Percentiles rank a stretch among this genome's conserved stretches.
These are phyloP conservation scores for Nasonia giraulti DNA, from an alignment of 1,140 invertebrate genomes.

Conservation along the genomic window DNA sequence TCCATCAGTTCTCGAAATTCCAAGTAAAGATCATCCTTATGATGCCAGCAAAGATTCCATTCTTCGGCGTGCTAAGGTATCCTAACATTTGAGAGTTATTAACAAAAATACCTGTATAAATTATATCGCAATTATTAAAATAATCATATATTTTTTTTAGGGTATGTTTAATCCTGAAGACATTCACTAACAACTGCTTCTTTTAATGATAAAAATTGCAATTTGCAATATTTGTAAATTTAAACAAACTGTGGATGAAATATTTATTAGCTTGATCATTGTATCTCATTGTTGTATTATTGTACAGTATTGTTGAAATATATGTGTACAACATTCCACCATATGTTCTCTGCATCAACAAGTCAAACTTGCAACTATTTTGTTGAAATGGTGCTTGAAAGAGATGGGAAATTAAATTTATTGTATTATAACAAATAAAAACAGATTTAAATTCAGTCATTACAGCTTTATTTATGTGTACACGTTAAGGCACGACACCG, in stretches of 20 bases:
- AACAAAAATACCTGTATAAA: not conserved
- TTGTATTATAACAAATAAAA: conserved; percentile 42
- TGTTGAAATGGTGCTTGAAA: not conserved
- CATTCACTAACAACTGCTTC: conserved; percentile 70
- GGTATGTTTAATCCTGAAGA: conserved; percentile 92
- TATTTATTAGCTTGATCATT: conserved; percentile 54
- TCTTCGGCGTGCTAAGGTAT: conserved; percentile 91
- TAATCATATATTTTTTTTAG: conserved; percentile 74
- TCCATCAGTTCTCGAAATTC: conserved; percentile 98
- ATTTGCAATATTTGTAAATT: conserved; percentile 34
- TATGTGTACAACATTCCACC: conserved; percentile 50
- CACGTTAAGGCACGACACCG: conserved; percentile 5
- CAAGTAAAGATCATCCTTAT: conserved; percentile 99
- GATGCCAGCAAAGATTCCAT: conserved; percentile 99
- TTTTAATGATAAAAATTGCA: conserved; percentile 35
- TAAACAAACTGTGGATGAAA: conserved; percentile 32
- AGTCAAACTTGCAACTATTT: conserved; percentile 10
- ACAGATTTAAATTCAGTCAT: conserved; percentile 13
- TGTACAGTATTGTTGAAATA: conserved; percentile 52
- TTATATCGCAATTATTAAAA: not conserved
- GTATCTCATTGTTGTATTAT: conserved; percentile 44
- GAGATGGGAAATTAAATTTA: not conserved
- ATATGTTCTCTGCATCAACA: conserved; percentile 18
- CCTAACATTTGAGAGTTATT: not conserved
- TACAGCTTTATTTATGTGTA: conserved; percentile 22